Conservation (phyloP, 2,888 invertebrate species). For the Plutella xylostella region DNA sequence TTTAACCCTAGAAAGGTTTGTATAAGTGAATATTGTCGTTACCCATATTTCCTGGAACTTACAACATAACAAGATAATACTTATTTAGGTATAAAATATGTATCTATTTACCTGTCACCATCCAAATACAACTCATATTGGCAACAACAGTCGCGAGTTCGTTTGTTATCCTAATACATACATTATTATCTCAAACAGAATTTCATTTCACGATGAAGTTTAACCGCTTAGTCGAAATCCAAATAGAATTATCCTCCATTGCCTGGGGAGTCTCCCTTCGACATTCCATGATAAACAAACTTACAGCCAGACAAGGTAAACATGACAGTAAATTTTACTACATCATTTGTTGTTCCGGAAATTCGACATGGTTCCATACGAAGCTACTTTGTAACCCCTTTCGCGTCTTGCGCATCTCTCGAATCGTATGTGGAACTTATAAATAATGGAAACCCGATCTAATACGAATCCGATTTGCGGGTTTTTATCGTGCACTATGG, state of each 20-base stretch:
- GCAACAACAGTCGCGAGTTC: conserved; percentile 17
- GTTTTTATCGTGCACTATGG: no score
- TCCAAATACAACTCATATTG: no score
- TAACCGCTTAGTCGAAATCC: conserved; percentile 35
- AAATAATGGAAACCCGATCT: no score
- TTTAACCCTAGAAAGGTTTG: no score
- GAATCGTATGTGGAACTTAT: no score
- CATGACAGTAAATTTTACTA: conserved; percentile 57
- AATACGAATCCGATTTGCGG: no score
- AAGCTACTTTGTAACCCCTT: background rate
- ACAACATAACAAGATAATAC: no score
- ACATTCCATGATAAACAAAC: conserved; percentile 57
- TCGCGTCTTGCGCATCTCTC: no score
- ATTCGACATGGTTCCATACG: conserved; percentile 26
- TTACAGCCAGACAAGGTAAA: conserved; percentile 51
- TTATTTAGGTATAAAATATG: no score
- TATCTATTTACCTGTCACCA: no score
- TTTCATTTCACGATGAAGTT: conserved; percentile 41
- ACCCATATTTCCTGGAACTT: no score
- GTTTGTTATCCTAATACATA: conserved; percentile 33
- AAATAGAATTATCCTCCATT: conserved; percentile 48
- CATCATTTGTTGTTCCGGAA: conserved; percentile 35
- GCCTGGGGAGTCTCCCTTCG: conserved; percentile 33
- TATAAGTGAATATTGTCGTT: no score
- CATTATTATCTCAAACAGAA: conserved; percentile 38